Percentiles rank a stretch among this genome's conserved stretches.
These are phyloP conservation scores for Cynoglossus semilaevis DNA, from an alignment of 2,113 vertebrate genomes.

Conservation along the genomic window DNA sequence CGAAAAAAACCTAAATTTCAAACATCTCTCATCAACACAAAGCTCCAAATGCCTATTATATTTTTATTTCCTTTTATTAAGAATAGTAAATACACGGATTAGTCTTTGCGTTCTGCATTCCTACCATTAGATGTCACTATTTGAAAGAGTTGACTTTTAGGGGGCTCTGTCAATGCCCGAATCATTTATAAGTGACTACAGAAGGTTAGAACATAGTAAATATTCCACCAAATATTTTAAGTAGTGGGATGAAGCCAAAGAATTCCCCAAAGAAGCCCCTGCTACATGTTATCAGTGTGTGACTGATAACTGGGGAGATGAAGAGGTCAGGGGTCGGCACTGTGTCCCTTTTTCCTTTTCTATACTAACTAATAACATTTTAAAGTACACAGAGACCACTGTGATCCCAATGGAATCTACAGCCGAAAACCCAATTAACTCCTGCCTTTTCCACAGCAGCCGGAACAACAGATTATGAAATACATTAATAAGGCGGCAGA, in stretches of 20 bases:
- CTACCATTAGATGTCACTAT: no score
- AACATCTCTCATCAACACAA: no score
- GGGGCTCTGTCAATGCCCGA: no score
- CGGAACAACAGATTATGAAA: slow-evolving; percentile 20
- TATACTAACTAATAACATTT: slow-evolving; percentile 9
- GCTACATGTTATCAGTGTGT: neutral
- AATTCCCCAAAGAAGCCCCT: neutral
- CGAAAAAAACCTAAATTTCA: no score
- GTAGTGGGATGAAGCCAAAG: neutral
- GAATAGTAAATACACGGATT: no score
- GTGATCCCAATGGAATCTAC: neutral
- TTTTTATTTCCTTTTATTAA: no score
- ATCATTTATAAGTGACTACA: neutral
- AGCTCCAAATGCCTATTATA: no score
- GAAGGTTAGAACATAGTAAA: no score
- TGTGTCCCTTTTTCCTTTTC: neutral
- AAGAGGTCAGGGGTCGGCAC: slow-evolving; percentile 8
- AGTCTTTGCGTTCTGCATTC: no score
- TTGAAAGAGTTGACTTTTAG: no score
- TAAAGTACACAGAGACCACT: slow-evolving; percentile 1
- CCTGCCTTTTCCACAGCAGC: slow-evolving; percentile 8
- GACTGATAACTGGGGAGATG: neutral
- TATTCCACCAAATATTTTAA: neutral
- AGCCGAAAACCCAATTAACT: slow-evolving; percentile 7
- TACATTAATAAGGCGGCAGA: slow-evolving; percentile 13